These are phyloP conservation scores for Ichneumon xanthorius DNA, from an alignment of 2,888 invertebrate genomes.

Conservation along the genomic window DNA sequence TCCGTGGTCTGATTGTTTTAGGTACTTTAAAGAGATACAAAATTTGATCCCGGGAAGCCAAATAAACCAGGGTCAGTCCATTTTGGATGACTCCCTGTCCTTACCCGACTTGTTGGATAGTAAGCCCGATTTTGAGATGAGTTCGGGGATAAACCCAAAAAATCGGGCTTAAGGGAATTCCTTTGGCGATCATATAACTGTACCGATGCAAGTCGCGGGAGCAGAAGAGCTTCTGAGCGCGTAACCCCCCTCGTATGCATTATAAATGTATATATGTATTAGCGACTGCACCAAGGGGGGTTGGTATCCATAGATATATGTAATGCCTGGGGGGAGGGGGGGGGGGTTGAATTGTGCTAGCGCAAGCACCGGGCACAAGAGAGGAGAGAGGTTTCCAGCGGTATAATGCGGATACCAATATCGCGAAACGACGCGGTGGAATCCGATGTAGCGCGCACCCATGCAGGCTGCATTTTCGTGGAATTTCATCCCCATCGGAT, in stretches of 20 bases:
- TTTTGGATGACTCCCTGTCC: neutral
- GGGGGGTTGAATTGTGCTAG: neutral
- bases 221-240: conserved; percentile 16
- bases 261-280: conserved; percentile 20
- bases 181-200: neutral
- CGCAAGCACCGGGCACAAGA: conserved; percentile 22
- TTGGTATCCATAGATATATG: conserved; percentile 5
- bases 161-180: neutral
- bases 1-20: neutral
- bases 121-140: neutral
- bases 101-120: neutral
- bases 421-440: conserved; percentile 62
- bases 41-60: neutral
- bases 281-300: conserved; percentile 5
- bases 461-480: conserved; percentile 50
- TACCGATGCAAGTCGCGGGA: neutral
- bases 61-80: neutral
- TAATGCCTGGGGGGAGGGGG: neutral
- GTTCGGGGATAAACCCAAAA: neutral
- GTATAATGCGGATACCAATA: conserved; percentile 66
- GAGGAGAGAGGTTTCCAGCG: conserved; percentile 33
- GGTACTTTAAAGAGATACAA: neutral
- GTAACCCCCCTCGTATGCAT: conserved; percentile 3
- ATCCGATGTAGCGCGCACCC: conserved; percentile 52
- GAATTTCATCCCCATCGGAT: conserved; percentile 47